Percentiles rank a stretch among this genome's conserved stretches.
Evolutionary conservation across 2,888 invertebrate genomes (phyloP).

Genomic region (Troides aeacus): DNA sequence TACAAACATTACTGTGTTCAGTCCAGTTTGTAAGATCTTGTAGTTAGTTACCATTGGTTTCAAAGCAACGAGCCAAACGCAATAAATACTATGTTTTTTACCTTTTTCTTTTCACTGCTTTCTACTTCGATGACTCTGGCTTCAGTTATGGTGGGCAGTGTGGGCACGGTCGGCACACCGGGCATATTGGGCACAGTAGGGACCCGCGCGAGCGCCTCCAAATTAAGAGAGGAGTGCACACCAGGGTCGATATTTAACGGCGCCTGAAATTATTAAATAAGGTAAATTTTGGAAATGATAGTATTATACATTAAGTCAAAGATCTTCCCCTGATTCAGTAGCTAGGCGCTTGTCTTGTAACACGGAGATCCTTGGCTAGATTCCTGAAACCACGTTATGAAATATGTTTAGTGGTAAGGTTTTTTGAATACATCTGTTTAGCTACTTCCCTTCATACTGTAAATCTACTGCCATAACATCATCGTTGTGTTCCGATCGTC

Average conservation of each 20-base stretch:
- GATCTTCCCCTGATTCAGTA: no score
- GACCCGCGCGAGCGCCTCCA: slow-evolving; percentile 82
- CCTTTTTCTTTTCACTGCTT: slow-evolving; percentile 55
- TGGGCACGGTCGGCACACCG: slow-evolving; percentile 90
- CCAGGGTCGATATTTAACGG: slow-evolving; percentile 96
- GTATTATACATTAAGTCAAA: background rate
- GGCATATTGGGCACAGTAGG: slow-evolving; percentile 86
- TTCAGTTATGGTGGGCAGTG: slow-evolving; percentile 94
- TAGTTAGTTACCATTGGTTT: background rate
- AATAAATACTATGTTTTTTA: slow-evolving; percentile 6
- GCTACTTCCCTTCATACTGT: no score
- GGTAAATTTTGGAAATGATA: background rate
- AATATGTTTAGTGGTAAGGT: no score
- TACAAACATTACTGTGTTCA: no score
- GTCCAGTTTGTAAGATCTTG: no score
- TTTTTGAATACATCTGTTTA: no score
- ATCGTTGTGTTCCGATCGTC: no score
- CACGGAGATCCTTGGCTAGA: no score
- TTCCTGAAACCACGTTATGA: no score
- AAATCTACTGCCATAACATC: no score
- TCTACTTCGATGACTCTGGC: slow-evolving; percentile 85
- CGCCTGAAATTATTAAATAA: slow-evolving; percentile 50
- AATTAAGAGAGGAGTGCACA: slow-evolving; percentile 93
- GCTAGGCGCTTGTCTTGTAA: no score
- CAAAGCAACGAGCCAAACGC: no score